Evolutionary conservation across 2,113 vertebrate species (phyloP), one percentile per base, ranked within the genome.

Genomic region (Cathartes aura): DNA sequence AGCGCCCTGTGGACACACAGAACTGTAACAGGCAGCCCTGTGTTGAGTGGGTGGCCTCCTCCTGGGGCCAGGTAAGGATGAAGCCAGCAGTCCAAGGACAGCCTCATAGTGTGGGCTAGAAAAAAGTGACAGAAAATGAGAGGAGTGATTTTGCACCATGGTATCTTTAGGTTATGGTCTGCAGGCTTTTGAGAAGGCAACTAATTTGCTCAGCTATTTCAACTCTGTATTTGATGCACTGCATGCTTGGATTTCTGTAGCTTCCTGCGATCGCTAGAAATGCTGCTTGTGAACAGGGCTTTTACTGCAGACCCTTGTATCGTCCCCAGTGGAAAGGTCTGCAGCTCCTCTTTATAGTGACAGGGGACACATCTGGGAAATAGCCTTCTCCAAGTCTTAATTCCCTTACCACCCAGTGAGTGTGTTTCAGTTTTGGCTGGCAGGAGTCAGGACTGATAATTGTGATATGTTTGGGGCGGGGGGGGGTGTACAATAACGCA

Each of bases 41-140:
- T 81, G 98, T 98, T 34, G 98, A 98, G 85, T 99, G 99, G 99
- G 91, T 96, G 42, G 95, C 98, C 12, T 98, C 98, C 38, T 92
- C 95, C 87, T 99, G 99, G 99, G 98, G 99, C 30, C 98, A 97
- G 98, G 99, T 99, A 95, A 98, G 98, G 32, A 59, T 2, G 18
- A 68, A 84, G 30, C 17, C 40, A 84, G 24, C 11, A 56, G 50
- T 78, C 21, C 56, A 76, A 76, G 42, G 19, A 48, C 16, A 53
- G 29, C 5, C 19, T 63, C 5, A 18, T 20, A 26, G 11, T 4
- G 10, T 78, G 40, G 8, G 24, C 18, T 76, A 56, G 58, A 43
- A 86, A 55, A 38, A 56, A 45, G 9, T 43, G 7, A n/a, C 18
- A 27, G 40, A 81, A 74, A 82, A 71, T 40, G 1, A 73, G 8